Conservation (phyloP, 2,797 vertebrate species). For the Molossus molossus region DNA sequence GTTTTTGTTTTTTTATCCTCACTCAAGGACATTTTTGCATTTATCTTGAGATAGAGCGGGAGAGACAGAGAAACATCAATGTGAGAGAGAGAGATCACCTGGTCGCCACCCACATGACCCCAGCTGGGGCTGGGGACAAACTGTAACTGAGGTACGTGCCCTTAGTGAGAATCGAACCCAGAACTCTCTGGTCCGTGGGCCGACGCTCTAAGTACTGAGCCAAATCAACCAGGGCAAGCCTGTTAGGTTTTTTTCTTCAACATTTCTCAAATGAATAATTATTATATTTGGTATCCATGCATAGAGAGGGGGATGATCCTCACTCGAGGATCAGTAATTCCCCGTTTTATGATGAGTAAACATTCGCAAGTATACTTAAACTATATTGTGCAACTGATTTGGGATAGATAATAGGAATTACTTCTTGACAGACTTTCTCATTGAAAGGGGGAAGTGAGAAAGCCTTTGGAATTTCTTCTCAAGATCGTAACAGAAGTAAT, state of each 20-base stretch:
- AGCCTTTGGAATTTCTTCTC: constrained; percentile 21
- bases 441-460: background rate
- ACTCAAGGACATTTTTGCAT: too few relatives aligned
- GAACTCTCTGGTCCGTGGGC: too few relatives aligned
- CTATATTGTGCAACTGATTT: background rate
- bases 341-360: background rate
- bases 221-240: background rate
- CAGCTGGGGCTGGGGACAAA: too few relatives aligned
- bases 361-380: background rate
- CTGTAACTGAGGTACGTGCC: too few relatives aligned
- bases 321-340: background rate
- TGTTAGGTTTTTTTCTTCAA: background rate
- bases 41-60: too few relatives aligned
- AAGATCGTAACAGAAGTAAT: constrained; percentile 33
- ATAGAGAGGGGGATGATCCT: background rate
- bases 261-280: constrained; percentile 24
- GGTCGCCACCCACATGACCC: too few relatives aligned
- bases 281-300: constrained; percentile 7
- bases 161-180: too few relatives aligned
- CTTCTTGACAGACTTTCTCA: background rate
- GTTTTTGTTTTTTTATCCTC: background rate
- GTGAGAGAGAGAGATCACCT: too few relatives aligned
- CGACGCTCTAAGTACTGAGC: too few relatives aligned
- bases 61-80: too few relatives aligned
- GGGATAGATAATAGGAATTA: background rate